A percentile compares a stretch with the other conserved stretches of the same genome.
phyloP scores from a whole-genome alignment of 2,113 vertebrate genomes.

The Pipa parva region DNA sequence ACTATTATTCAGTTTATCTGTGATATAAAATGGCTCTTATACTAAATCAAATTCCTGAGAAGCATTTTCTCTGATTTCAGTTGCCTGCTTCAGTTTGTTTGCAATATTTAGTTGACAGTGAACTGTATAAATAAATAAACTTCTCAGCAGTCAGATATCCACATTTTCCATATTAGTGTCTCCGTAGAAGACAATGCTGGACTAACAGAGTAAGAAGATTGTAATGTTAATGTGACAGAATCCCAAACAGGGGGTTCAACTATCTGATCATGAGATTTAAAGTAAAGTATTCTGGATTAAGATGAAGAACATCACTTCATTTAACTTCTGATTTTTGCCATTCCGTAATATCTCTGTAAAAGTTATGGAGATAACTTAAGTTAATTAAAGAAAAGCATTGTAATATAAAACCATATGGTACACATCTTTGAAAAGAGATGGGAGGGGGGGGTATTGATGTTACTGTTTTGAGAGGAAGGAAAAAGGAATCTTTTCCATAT shows the following conservation, averaged over 20 bases:
- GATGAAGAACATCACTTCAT: constrained; percentile 14
- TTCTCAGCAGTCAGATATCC: background rate
- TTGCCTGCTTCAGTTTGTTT: too few relatives aligned
- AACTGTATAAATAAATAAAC: background rate
- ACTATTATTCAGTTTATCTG: too few relatives aligned
- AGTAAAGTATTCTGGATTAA: constrained; percentile 15
- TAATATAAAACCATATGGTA: constrained; percentile 24
- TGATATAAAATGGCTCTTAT: too few relatives aligned
- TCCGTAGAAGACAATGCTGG: background rate
- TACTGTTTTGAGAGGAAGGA: constrained; percentile 17
- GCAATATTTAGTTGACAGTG: too few relatives aligned
- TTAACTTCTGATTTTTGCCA: constrained; percentile 4
- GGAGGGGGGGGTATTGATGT: constrained; percentile 16
- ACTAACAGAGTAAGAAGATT: too few relatives aligned
- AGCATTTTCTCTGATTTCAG: too few relatives aligned
- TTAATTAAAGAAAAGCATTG: constrained; percentile 26
- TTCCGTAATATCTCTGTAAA: background rate
- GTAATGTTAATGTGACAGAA: too few relatives aligned
- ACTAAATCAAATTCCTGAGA: too few relatives aligned
- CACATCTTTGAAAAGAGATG: constrained; percentile 20
- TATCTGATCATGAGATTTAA: constrained; percentile 4
- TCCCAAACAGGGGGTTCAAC: background rate
- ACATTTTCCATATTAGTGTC: background rate
- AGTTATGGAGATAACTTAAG: constrained; percentile 14
- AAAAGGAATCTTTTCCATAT: constrained; percentile 21